Percentiles rank a stretch among this genome's conserved stretches.
Evolutionary conservation across 2,113 vertebrate species (phyloP).

Genomic region (Alexandromys fortis): DNA sequence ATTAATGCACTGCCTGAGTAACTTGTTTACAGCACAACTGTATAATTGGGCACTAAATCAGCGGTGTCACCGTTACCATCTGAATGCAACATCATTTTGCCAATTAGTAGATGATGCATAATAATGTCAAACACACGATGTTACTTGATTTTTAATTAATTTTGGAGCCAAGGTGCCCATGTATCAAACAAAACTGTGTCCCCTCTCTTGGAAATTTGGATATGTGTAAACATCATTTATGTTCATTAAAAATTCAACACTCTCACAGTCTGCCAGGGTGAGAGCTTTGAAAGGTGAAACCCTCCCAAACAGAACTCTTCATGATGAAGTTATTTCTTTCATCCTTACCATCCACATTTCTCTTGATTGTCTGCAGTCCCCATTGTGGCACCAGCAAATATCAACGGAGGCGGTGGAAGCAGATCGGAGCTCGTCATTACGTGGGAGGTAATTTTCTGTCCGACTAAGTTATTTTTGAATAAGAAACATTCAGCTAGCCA

Average conservation of each 20-base stretch:
- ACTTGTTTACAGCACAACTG: constrained; percentile 85
- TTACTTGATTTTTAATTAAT: constrained; percentile 86
- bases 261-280: not conserved
- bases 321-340: not conserved
- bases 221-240: constrained; percentile 74
- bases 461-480: constrained; percentile 58
- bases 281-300: not conserved
- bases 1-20: constrained; percentile 81
- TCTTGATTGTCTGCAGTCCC: constrained; percentile 87
- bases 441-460: constrained; percentile 90
- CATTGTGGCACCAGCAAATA: constrained; percentile 86
- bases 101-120: constrained; percentile 87
- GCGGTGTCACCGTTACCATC: constrained; percentile 81
- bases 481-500: constrained; percentile 33
- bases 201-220: constrained; percentile 74
- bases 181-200: constrained; percentile 80
- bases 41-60: constrained; percentile 85
- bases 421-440: constrained; percentile 92
- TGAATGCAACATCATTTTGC: constrained; percentile 85
- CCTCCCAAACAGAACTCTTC: not conserved
- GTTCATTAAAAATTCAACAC: constrained; percentile 50
- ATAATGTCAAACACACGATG: constrained; percentile 86
- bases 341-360: not conserved
- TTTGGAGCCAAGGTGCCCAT: constrained; percentile 80
- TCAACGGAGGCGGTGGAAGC: constrained; percentile 91